phyloP scores from a whole-genome alignment of 2,797 vertebrate genomes.

The Moxostoma hubbsi region DNA sequence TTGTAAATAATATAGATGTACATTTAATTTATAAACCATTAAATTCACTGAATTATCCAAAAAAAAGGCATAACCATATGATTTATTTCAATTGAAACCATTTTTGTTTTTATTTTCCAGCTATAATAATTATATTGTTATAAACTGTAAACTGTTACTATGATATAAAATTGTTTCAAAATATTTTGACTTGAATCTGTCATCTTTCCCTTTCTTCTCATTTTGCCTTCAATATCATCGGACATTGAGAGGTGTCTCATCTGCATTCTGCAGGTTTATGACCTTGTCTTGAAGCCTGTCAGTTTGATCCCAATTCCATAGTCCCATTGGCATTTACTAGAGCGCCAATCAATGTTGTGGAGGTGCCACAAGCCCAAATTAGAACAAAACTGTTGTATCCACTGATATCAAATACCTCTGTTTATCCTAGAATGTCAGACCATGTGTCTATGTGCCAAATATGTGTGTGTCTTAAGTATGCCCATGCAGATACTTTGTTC shows the following conservation, averaged over 20 bases:
- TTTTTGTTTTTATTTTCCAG: too few species aligned
- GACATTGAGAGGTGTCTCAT: slow-evolving; percentile 39
- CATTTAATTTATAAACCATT: too few species aligned
- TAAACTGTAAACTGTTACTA: too few species aligned
- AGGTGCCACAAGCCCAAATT: slow-evolving; percentile 22
- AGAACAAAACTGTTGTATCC: slow-evolving; percentile 11
- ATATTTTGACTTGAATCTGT: slow-evolving; percentile 14
- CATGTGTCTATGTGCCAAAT: not conserved
- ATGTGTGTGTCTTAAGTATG: not conserved
- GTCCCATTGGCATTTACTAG: slow-evolving; percentile 31
- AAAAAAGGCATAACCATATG: too few species aligned
- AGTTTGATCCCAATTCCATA: slow-evolving; percentile 16
- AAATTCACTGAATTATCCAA: too few species aligned
- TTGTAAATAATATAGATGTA: too few species aligned
- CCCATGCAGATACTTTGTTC: not conserved
- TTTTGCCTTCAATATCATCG: slow-evolving; percentile 14
- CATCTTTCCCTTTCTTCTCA: slow-evolving; percentile 5
- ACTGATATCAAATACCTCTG: slow-evolving; percentile 13
- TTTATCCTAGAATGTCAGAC: not conserved
- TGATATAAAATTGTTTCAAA: too few species aligned
- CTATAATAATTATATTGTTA: too few species aligned
- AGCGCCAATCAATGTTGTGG: slow-evolving; percentile 26
- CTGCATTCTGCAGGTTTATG: slow-evolving; percentile 40
- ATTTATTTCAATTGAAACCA: too few species aligned
- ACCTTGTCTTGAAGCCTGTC: slow-evolving; percentile 31